phyloP scores from a whole-genome alignment of 2,888 invertebrate genomes.

The Incurvaria masculella region DNA sequence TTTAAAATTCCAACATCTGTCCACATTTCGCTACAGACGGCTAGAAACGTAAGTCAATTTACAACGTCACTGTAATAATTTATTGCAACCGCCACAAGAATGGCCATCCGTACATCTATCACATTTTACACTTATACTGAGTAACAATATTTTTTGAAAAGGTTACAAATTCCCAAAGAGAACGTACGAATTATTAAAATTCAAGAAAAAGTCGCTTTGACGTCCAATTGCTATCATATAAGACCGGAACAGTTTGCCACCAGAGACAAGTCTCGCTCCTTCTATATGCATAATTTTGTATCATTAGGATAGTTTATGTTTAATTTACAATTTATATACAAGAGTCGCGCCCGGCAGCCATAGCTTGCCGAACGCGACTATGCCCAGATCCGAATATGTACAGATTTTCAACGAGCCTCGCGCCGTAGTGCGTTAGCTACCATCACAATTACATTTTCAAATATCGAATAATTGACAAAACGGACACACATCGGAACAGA shows the following conservation, averaged over 20 bases:
- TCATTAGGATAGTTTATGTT: background rate
- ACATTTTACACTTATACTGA: background rate
- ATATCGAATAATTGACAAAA: constrained; percentile 57
- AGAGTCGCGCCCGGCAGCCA: constrained; percentile 22
- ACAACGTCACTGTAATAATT: background rate
- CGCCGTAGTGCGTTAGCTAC: constrained; percentile 57
- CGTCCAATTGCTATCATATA: background rate
- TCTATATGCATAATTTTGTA: background rate
- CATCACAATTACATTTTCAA: constrained; percentile 58
- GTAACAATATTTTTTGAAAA: background rate
- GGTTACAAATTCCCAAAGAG: background rate
- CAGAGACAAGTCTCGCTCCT: no score
- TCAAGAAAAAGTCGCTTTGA: background rate
- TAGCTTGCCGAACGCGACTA: constrained; percentile 25
- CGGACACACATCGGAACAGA: constrained; percentile 53
- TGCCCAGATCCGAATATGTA: constrained; percentile 52
- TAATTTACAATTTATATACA: constrained; percentile 29
- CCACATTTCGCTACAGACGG: no score
- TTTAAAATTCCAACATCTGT: no score
- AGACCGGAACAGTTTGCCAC: background rate
- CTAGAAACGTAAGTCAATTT: background rate
- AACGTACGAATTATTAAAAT: background rate
- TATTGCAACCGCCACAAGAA: background rate
- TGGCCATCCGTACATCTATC: background rate
- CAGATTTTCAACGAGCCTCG: constrained; percentile 53